Evolutionary conservation across 2,113 vertebrate species (phyloP).

Genomic region (Rissa tridactyla): DNA sequence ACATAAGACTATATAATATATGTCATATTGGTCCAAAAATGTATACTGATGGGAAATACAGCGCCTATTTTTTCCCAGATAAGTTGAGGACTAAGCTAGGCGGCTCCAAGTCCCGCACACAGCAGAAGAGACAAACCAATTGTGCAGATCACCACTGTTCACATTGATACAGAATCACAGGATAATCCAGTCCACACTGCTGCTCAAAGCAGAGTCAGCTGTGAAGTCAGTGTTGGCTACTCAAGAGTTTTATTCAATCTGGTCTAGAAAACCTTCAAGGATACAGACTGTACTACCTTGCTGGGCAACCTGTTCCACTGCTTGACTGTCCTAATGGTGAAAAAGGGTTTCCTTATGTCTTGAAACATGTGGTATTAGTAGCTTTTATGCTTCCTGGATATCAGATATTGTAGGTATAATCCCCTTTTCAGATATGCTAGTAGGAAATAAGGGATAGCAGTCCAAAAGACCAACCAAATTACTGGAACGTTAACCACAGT

Average conservation of each 20-base stretch:
- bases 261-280: background rate
- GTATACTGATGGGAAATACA: background rate
- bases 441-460: background rate
- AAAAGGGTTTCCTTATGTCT: background rate
- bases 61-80: background rate
- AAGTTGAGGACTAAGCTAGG: background rate
- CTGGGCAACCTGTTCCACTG: background rate
- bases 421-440: background rate
- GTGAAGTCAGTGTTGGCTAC: background rate
- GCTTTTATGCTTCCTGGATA: background rate
- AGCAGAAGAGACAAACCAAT: background rate
- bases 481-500: background rate
- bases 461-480: background rate
- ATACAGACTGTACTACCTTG: background rate
- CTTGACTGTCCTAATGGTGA: background rate
- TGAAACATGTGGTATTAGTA: background rate
- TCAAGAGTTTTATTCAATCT: background rate
- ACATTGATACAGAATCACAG: accelerated
- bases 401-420: background rate
- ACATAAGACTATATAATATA: background rate
- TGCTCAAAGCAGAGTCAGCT: background rate
- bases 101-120: background rate
- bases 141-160: background rate
- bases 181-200: background rate
- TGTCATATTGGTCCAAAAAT: background rate